Conservation (phyloP, 2,888 invertebrate species). For the Anagyrus pseudococci region DNA sequence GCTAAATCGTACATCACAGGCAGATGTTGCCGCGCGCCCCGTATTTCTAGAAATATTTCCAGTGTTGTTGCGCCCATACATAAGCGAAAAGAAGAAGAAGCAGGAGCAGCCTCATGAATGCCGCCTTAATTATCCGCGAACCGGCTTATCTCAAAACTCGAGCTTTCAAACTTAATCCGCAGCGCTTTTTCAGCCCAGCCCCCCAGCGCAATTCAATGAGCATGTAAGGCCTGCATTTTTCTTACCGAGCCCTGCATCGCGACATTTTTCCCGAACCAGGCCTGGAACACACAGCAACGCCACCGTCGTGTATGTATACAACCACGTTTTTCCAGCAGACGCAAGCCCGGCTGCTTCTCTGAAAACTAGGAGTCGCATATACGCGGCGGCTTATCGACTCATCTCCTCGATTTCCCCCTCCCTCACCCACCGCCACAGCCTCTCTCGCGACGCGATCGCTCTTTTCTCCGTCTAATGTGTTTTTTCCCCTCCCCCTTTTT, state of each 20-base stretch:
- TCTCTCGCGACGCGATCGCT: not conserved
- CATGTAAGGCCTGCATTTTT: slow-evolving; percentile 30
- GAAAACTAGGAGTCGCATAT: too few species aligned
- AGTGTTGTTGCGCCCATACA: too few species aligned
- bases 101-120: slow-evolving; percentile 3
- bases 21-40: not conserved
- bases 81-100: too few species aligned
- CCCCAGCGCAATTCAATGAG: slow-evolving; percentile 33
- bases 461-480: not conserved
- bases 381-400: slow-evolving; percentile 28
- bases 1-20: not conserved
- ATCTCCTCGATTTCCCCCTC: slow-evolving; percentile 22
- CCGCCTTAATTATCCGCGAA: slow-evolving; percentile 18
- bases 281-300: not conserved
- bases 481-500: too few species aligned
- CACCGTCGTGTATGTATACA: not conserved
- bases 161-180: slow-evolving; percentile 20
- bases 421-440: not conserved
- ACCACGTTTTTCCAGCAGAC: slow-evolving; percentile 20
- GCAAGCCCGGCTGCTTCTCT: slow-evolving; percentile 6
- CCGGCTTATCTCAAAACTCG: slow-evolving; percentile 2
- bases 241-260: not conserved
- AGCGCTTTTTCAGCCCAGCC: slow-evolving; percentile 8
- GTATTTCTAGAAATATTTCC: slow-evolving; percentile 6
- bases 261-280: slow-evolving; percentile 1